A percentile compares a stretch with the other conserved stretches of the same genome.
Conservation (phyloP, 1,140 invertebrate genomes). For the Daktulosphaira vitifoliae region DNA sequence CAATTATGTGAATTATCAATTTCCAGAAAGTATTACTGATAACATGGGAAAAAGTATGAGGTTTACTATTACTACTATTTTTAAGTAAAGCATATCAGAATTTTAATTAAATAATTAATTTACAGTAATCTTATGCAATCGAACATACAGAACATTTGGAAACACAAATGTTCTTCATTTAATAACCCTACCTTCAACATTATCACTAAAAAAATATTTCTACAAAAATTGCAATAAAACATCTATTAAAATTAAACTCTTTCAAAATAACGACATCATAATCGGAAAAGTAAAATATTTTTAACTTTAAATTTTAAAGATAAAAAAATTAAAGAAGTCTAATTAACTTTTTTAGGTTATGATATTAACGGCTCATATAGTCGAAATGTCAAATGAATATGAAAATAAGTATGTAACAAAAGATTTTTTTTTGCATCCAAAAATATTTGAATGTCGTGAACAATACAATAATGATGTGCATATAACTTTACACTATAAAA, state of each 20-base stretch:
- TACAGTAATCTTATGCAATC: slow-evolving; percentile 2
- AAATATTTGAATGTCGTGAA: not conserved
- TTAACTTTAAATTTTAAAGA: no score
- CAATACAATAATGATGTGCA: not conserved
- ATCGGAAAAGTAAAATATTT: slow-evolving; percentile 1
- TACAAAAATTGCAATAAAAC: slow-evolving; percentile 17
- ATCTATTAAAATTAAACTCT: not conserved
- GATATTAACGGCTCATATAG: not conserved
- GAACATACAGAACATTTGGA: slow-evolving; percentile 13
- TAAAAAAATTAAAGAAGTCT: no score
- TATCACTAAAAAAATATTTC: slow-evolving; percentile 15
- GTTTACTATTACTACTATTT: not conserved
- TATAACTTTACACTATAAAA: slow-evolving; percentile 10
- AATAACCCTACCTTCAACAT: slow-evolving; percentile 13
- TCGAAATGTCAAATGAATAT: slow-evolving; percentile 15
- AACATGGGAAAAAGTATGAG: slow-evolving; percentile 3
- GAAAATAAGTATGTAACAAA: not conserved
- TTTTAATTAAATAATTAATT: not conserved
- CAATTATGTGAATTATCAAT: slow-evolving; percentile 24
- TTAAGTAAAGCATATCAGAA: not conserved
- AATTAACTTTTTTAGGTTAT: not conserved
- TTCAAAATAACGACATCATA: not conserved
- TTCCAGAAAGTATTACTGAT: slow-evolving; percentile 19
- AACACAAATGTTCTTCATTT: slow-evolving; percentile 27
- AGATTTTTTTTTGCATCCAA: slow-evolving; percentile 4